phyloP scores from a whole-genome alignment of 2,888 invertebrate species.

The Hanleya hanleyi region DNA sequence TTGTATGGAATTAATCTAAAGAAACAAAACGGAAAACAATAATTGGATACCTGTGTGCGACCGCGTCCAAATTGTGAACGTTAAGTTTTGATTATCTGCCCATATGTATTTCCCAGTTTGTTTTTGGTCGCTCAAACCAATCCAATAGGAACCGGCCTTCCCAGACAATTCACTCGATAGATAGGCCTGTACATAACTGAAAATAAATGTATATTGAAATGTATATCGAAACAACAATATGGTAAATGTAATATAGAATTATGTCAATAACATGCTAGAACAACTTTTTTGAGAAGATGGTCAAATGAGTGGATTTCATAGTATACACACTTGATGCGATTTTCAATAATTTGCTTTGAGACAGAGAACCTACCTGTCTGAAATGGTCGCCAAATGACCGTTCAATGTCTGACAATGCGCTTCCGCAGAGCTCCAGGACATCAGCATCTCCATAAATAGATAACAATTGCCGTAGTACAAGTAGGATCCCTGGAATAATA shows the following conservation, averaged over 20 bases:
- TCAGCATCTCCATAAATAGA: neutral
- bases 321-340: too few species aligned
- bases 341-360: too few species aligned
- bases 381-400: neutral
- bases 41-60: conserved; percentile 10
- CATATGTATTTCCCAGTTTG: neutral
- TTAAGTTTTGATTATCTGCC: neutral
- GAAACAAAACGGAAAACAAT: too few species aligned
- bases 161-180: neutral
- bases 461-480: neutral
- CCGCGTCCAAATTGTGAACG: neutral
- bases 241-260: too few species aligned
- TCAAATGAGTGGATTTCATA: too few species aligned
- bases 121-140: neutral
- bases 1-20: too few species aligned
- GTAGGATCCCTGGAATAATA: neutral
- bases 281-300: too few species aligned
- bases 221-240: too few species aligned
- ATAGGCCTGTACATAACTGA: neutral
- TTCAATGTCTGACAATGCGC: neutral
- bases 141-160: conserved; percentile 11
- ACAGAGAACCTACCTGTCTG: neutral
- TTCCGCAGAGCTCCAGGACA: neutral
- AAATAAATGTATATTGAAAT: too few species aligned
- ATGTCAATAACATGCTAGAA: too few species aligned